These are phyloP conservation scores for Oscheius onirici DNA, from an alignment of 2,888 invertebrate genomes.

Conservation along the genomic window DNA sequence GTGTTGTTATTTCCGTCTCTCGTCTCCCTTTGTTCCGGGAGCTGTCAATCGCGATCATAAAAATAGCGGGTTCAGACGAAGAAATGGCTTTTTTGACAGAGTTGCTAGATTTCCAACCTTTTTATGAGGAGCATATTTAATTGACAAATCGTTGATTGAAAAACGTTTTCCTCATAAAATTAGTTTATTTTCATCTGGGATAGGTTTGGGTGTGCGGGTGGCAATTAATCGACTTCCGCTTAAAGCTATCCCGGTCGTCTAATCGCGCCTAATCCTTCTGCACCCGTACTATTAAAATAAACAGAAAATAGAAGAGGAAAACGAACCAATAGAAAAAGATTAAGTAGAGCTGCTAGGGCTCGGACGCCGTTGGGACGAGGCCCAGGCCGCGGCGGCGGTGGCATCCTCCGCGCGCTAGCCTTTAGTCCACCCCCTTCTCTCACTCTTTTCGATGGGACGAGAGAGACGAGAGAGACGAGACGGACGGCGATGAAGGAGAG, in stretches of 20 bases:
- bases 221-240: constrained; percentile 3
- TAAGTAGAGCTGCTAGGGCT: constrained; percentile 8
- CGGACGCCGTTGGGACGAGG: constrained; percentile 5
- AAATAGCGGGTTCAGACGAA: no score
- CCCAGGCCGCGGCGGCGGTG: constrained; percentile 24
- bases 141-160: not conserved
- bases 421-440: no score
- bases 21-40: no score
- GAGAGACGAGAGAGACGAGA: no score
- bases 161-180: not conserved
- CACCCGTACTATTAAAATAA: not conserved
- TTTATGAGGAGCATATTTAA: not conserved
- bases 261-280: not conserved
- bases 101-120: not conserved
- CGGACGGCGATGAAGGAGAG: no score
- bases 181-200: not conserved
- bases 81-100: no score
- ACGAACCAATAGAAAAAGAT: constrained; percentile 16
- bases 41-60: no score
- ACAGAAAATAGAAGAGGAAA: not conserved
- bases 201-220: not conserved
- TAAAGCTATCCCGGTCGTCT: not conserved
- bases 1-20: no score
- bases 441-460: no score
- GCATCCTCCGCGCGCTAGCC: constrained; percentile 8